Evolutionary conservation across 2,888 invertebrate species (phyloP).

Genomic region (Epicampocera succincta): DNA sequence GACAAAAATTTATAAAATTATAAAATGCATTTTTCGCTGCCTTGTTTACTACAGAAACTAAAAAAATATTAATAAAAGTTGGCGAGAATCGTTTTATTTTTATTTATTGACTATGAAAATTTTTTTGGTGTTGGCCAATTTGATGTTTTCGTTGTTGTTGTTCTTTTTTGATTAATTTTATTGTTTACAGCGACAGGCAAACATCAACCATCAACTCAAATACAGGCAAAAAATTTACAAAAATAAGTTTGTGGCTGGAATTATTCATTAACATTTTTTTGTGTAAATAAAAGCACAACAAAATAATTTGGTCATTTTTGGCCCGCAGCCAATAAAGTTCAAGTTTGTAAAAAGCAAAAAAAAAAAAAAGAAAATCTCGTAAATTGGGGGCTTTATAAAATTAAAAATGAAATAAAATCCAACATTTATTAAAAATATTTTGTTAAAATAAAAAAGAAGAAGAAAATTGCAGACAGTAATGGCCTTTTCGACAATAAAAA

Average conservation of each 20-base stretch:
- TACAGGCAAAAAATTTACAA: conserved; percentile 15
- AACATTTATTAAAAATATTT: conserved; percentile 43
- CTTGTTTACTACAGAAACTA: conserved; percentile 40
- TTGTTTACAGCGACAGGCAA: conserved; percentile 18
- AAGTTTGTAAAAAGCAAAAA: no score
- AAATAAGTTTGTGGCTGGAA: conserved; percentile 55
- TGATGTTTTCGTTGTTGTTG: conserved; percentile 9
- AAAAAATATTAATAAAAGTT: conserved; percentile 52
- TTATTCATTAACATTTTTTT: conserved; percentile 41
- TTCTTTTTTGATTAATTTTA: conserved; percentile 25
- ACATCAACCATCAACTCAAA: conserved; percentile 31
- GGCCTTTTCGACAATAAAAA: conserved; percentile 39
- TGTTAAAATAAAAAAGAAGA: conserved; percentile 4
- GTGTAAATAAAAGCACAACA: conserved; percentile 6
- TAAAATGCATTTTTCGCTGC: conserved; percentile 47
- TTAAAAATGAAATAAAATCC: conserved; percentile 10
- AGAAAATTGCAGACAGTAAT: conserved; percentile 28
- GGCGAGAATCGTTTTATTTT: conserved; percentile 10
- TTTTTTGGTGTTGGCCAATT: conserved; percentile 18
- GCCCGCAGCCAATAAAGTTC: conserved; percentile 66
- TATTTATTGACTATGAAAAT: conserved; percentile 8
- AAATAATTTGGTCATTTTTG: conserved; percentile 27
- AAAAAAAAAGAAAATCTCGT: no score
- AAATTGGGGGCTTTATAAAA: conserved; percentile 24
- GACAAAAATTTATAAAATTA: neutral